Conservation (phyloP, 2,888 invertebrate species). For the Drosophila suboccidentalis region DNA sequence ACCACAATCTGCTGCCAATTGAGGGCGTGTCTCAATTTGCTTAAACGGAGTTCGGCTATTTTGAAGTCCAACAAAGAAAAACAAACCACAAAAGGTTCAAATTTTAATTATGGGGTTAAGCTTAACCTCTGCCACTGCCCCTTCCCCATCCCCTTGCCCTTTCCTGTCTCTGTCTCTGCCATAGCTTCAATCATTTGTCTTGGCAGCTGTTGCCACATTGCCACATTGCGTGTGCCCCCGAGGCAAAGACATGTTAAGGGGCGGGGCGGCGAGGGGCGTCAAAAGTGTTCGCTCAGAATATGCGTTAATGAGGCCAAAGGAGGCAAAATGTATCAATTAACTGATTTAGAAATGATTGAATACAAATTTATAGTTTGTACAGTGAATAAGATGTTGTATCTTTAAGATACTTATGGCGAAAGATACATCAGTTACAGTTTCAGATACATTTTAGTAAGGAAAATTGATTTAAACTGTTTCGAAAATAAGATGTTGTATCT, state of each 20-base stretch:
- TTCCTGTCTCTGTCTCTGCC: not conserved
- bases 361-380: not conserved
- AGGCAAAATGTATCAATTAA: constrained; percentile 55
- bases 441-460: not conserved
- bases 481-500: not conserved
- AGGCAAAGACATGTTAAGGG: constrained; percentile 29
- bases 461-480: not conserved
- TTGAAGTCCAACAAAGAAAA: constrained; percentile 19
- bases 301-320: constrained; percentile 22
- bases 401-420: not conserved
- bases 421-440: not conserved
- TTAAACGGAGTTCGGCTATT: constrained; percentile 65
- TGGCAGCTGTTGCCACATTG: constrained; percentile 15
- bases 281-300: constrained; percentile 31
- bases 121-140: not conserved
- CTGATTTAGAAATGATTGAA: constrained; percentile 50
- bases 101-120: constrained; percentile 74
- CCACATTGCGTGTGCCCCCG: constrained; percentile 42
- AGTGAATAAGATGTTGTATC: not conserved
- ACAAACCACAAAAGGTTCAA: constrained; percentile 69
- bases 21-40: constrained; percentile 71
- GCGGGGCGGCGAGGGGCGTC: constrained; percentile 42
- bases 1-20: constrained; percentile 18
- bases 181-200: not conserved
- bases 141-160: not conserved